Evolutionary conservation across 2,888 invertebrate genomes (phyloP), one percentile per base, ranked within the genome.

Genomic region (Drosophila mimica): DNA sequence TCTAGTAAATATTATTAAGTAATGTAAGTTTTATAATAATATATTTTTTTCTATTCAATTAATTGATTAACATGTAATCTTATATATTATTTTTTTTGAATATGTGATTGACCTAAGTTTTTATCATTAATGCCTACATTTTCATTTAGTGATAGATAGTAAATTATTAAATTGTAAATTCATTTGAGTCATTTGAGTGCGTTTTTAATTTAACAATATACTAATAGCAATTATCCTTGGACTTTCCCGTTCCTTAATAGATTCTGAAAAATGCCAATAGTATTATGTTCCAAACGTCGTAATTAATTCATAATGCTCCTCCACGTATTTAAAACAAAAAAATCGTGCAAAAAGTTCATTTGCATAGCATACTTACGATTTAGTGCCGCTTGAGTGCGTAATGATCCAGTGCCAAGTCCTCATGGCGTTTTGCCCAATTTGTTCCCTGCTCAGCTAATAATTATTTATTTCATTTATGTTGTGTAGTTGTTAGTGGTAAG

Each of bases 351-450:
- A 61, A 58, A 59, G 48, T 33, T 63, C 36, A 65, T 67, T 64
- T 64, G 58, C 64, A 36, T 49, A 17, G 49, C 77, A 33, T 31
- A 54, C 52, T 65, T 75, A 52, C 80, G 69, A 79, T 80, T 90
- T 84, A 79, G 80, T 78, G 66, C 54, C 78, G 89, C 78, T 76
- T 73, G 82, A 80, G 72, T 71, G 88, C 67, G 74, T 70, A 88
- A 80, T 80, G 64, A 83, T 65, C 60, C 79, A 89, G 72, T 69
- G 53, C 63, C 66, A 61, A 74, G 72, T 66, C 36, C 54, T 62
- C 60, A 49, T 63, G 64, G 56, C 51, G 49, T 53, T 72, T 76
- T 80, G 73, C 70, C 71, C 71, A 89, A 88, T 85, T 85, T 88
- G 58, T 72, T 71, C 11, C 33, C 53, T 52, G 63, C 67, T 70